Conservation (phyloP, 2,797 vertebrate genomes). For the Ctenochaetus hawaiiensis region DNA sequence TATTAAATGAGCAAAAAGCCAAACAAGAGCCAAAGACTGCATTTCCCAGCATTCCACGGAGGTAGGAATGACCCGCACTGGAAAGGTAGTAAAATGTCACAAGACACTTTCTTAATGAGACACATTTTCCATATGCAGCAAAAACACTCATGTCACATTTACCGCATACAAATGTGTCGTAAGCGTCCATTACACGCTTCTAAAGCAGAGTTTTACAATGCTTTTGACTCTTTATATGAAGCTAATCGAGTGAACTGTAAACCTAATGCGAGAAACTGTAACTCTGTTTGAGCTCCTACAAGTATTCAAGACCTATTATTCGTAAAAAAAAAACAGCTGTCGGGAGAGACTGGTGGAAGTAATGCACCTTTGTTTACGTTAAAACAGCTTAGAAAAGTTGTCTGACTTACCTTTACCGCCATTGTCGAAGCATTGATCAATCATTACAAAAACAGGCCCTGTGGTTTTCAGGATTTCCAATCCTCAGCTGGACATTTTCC, state of each 20-base stretch:
- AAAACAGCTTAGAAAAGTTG: neutral
- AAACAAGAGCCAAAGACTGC: constrained; percentile 58
- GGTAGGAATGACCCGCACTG: constrained; percentile 72
- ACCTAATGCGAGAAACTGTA: constrained; percentile 42
- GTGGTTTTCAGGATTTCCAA: constrained; percentile 67
- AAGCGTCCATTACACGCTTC: neutral
- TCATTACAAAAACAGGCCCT: constrained; percentile 81
- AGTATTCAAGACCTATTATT: constrained; percentile 7
- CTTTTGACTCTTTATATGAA: neutral
- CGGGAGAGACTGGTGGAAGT: neutral
- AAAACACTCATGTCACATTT: constrained; percentile 28
- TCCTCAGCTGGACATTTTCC: constrained; percentile 85
- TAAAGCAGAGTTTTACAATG: neutral
- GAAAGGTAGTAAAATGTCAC: constrained; percentile 89
- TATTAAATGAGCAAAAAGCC: neutral
- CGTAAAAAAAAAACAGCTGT: constrained; percentile 4
- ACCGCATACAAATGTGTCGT: neutral
- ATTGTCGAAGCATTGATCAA: constrained; percentile 81
- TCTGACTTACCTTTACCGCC: constrained; percentile 83
- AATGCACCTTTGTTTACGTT: neutral
- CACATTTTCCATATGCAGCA: constrained; percentile 78
- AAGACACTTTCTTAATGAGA: constrained; percentile 85
- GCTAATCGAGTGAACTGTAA: constrained; percentile 31
- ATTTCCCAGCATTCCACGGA: constrained; percentile 80
- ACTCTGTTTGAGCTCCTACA: constrained; percentile 5